Evolutionary conservation across 2,888 invertebrate genomes (phyloP).

Genomic region (Cacoxenus indagator): DNA sequence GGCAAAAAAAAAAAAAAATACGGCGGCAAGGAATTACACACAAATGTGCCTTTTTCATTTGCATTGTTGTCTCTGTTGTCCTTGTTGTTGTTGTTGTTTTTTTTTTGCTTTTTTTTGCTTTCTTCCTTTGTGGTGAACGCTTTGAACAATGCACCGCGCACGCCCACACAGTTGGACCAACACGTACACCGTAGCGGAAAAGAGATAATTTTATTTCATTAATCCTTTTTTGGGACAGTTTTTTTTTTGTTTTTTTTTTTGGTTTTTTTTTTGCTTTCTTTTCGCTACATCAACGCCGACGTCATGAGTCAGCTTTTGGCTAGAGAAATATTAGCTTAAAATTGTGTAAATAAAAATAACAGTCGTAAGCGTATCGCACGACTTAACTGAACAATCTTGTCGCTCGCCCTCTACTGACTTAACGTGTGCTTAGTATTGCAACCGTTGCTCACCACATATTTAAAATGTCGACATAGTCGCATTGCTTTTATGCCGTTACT

Average conservation of each 20-base stretch:
- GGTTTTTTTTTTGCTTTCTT: constrained; percentile 28
- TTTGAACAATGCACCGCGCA: background rate
- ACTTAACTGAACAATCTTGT: constrained; percentile 3
- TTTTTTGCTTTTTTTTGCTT: constrained; percentile 26
- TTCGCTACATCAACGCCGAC: background rate
- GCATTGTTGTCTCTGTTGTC: constrained; percentile 12
- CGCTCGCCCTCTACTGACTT: background rate
- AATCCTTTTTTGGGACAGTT: constrained; percentile 68
- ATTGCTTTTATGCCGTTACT: no score
- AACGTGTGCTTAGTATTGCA: background rate
- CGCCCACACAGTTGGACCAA: background rate
- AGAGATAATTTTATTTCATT: constrained; percentile 69
- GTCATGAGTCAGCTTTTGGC: constrained; percentile 25
- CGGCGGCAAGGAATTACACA: constrained; percentile 22
- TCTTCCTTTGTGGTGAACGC: constrained; percentile 32
- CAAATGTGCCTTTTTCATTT: constrained; percentile 25
- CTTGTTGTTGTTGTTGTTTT: constrained; percentile 26
- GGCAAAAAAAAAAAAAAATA: constrained; percentile 6
- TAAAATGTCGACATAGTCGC: constrained; percentile 40
- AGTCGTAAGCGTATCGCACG: constrained; percentile 55
- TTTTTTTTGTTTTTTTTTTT: constrained; percentile 29
- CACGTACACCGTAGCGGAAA: constrained; percentile 43
- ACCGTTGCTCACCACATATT: constrained; percentile 41
- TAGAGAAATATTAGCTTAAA: constrained; percentile 60
- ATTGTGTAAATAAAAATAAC: constrained; percentile 63